Evolutionary conservation across 2,113 vertebrate species (phyloP).

Genomic region (Ameiurus melas): DNA sequence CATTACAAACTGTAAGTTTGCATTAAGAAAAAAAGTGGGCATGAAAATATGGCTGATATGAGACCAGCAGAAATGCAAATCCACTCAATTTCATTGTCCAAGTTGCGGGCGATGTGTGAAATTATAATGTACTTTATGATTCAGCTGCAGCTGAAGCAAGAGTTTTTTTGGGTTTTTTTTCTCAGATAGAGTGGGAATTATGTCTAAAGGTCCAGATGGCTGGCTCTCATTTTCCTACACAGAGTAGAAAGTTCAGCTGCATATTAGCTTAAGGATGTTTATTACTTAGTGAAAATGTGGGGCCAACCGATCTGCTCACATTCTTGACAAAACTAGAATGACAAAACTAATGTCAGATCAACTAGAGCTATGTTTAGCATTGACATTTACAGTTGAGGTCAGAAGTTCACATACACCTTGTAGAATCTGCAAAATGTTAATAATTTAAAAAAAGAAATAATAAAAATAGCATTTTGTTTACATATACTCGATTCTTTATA

Average conservation of each 20-base stretch:
- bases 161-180: constrained; percentile 6
- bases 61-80: constrained; percentile 36
- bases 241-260: constrained; percentile 23
- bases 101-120: constrained; percentile 40
- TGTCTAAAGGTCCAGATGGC: constrained; percentile 52
- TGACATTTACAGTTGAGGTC: background rate
- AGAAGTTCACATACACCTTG: too few relatives aligned
- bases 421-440: too few relatives aligned
- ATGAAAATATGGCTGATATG: constrained; percentile 29
- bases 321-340: background rate
- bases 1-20: constrained; percentile 45
- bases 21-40: constrained; percentile 43
- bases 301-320: background rate
- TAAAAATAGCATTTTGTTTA: too few relatives aligned
- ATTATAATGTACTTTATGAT: constrained; percentile 38
- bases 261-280: constrained; percentile 5
- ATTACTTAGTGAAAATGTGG: constrained; percentile 15
- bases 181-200: constrained; percentile 32
- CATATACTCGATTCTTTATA: too few relatives aligned
- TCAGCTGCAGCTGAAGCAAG: constrained; percentile 41
- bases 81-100: constrained; percentile 29
- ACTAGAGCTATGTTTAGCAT: background rate
- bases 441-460: too few relatives aligned
- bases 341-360: background rate
- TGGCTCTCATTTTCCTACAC: constrained; percentile 15